phyloP scores from a whole-genome alignment of 2,113 vertebrate species.

The Azemiops feae region DNA sequence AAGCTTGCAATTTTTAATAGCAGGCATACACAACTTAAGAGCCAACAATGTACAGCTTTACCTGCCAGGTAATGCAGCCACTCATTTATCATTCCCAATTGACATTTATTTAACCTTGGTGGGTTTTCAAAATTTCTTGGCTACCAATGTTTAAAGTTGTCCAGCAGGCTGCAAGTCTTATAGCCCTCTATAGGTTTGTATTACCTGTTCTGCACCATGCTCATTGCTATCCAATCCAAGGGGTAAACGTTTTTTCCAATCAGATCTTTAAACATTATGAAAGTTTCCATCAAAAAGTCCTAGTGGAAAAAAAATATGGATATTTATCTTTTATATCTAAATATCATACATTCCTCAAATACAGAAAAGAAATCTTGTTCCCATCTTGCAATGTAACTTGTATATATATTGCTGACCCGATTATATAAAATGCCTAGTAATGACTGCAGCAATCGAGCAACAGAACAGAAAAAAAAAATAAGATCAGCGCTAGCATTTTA shows the following conservation, averaged over 20 bases:
- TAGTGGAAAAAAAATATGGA: constrained; percentile 53
- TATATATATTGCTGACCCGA: not conserved
- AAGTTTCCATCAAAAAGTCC: constrained; percentile 98
- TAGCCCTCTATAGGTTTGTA: not conserved
- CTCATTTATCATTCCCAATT: not conserved
- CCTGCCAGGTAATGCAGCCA: not conserved
- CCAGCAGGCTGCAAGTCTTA: not conserved
- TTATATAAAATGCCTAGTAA: not conserved
- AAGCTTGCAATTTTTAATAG: not conserved
- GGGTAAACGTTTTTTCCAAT: constrained; percentile 96
- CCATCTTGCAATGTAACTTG: not conserved
- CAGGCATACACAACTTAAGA: not conserved
- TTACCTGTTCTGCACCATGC: constrained; percentile 98
- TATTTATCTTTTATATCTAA: not conserved
- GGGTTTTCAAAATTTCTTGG: not conserved
- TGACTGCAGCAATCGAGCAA: not conserved
- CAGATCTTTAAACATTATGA: constrained; percentile 94
- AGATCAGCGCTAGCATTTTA: not conserved
- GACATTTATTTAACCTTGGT: not conserved
- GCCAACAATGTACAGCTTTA: not conserved
- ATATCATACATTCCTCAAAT: not conserved
- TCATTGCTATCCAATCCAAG: constrained; percentile 97
- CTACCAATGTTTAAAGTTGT: not conserved
- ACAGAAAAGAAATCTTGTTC: not conserved
- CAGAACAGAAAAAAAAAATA: not conserved